Evolutionary conservation across 2,888 invertebrate genomes (phyloP).

Genomic region (Rambutsinella grinnellia): DNA sequence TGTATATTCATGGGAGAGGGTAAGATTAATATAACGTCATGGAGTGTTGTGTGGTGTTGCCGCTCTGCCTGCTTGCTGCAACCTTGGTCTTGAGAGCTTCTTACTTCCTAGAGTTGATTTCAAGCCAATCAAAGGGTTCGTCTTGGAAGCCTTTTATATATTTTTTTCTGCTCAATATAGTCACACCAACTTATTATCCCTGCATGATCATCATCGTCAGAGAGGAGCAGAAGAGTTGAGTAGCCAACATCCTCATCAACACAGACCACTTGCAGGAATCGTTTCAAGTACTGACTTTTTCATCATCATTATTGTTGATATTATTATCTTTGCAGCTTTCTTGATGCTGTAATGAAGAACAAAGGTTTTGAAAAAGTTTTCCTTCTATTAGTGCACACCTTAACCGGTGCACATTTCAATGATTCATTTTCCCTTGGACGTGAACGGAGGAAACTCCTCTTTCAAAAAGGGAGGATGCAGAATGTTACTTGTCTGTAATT

Average conservation of each 20-base stretch:
- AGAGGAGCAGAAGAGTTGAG: not conserved
- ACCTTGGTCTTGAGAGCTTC: slow-evolving; percentile 55
- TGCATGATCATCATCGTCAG: slow-evolving; percentile 47
- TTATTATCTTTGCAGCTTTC: slow-evolving; percentile 27
- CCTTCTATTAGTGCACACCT: slow-evolving; percentile 5
- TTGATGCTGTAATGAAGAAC: slow-evolving; percentile 2
- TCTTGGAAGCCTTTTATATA: slow-evolving; percentile 53
- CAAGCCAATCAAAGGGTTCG: slow-evolving; percentile 56
- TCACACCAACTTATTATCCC: slow-evolving; percentile 56
- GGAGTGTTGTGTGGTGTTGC: slow-evolving; percentile 24
- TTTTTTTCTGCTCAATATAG: slow-evolving; percentile 34
- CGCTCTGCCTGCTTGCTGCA: slow-evolving; percentile 38
- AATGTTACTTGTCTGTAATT: slow-evolving; percentile 29
- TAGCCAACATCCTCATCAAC: slow-evolving; percentile 8
- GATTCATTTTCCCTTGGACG: slow-evolving; percentile 51
- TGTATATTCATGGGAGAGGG: slow-evolving; percentile 32
- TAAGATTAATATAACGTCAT: slow-evolving; percentile 48
- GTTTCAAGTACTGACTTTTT: not conserved
- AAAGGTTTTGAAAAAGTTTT: slow-evolving; percentile 22
- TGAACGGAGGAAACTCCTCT: slow-evolving; percentile 47
- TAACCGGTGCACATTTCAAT: slow-evolving; percentile 37
- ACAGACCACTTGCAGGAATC: slow-evolving; percentile 17
- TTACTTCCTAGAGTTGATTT: slow-evolving; percentile 56
- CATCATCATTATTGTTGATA: slow-evolving; percentile 24
- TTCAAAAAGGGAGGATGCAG: slow-evolving; percentile 51